Base-by-base conservation (phyloP, 1,140 invertebrate genomes). In the Dendrolimus kikuchii region DNA sequence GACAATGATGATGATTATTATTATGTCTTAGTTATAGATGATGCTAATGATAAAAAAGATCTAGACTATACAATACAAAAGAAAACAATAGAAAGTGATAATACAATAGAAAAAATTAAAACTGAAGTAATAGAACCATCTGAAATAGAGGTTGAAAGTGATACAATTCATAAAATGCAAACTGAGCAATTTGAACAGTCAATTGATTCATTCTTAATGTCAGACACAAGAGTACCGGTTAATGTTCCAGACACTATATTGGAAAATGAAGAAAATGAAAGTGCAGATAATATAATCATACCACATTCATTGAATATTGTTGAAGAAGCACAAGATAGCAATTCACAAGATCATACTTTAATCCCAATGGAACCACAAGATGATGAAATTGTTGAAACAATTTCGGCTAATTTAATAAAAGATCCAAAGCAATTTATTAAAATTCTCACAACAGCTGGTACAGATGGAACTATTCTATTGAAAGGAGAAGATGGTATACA, bases 1-100 rank as follows among this genome's bases (percentile, higher is more conserved):
- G 81, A 85, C 43, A 73, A 63, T 66, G 81, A 85, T 62, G 81
- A 84, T 71, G 81, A 84, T 59, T 82, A 60, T 50, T 85, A 82
- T 52, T 85, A 84, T 66, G 81, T 85, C 7, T 55, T 87, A 36
- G 81, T 85, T 1, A 79, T 84, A 59, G 81, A 84, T 73, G 66
- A 82, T 53, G 63, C 66, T 38, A 75, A 81, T 45, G 69, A 79
- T 51, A 59, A 74, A 50, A 64, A 67, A 7, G 23, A 23, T 23
- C 23, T 23, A 23, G 23, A 23, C 23, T 23, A 3, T 3, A 23
- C 23, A 2, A 23, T 23, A 23, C 23, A 23, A 23, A 23, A 23
- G 23, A 23, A 23, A 23, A 3, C 23, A 23, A 23, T 23, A 23
- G 23, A 23, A 23, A 23, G 23, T 23, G 23, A 23, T 23, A 23